Conservation (phyloP, 2,113 vertebrate genomes). For the Pluvialis apricaria region DNA sequence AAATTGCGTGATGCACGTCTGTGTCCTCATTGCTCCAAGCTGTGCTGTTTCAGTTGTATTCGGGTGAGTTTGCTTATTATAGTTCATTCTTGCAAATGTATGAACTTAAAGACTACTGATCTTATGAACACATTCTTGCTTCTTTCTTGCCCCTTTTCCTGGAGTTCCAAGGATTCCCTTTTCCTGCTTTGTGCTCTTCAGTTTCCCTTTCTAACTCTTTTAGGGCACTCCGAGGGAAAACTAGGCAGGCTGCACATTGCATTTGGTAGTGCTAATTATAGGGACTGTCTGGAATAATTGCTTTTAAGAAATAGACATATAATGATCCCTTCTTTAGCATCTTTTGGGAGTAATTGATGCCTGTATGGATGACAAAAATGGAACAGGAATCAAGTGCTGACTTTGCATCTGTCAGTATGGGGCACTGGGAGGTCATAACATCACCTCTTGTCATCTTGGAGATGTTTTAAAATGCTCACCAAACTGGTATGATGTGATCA, state of each 20-base stretch:
- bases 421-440: background rate
- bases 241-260: background rate
- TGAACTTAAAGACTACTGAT: background rate
- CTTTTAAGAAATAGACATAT: background rate
- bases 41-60: slow-evolving; percentile 99
- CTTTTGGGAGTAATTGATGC: background rate
- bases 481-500: background rate
- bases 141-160: background rate
- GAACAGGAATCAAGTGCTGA: background rate
- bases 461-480: background rate
- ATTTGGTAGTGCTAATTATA: background rate
- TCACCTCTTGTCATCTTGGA: background rate
- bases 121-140: background rate
- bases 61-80: slow-evolving; percentile 78
- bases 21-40: slow-evolving; percentile 97
- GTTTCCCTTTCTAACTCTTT: background rate
- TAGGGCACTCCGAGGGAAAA: background rate
- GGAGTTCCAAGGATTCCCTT: background rate
- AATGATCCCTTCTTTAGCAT: background rate
- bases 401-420: background rate
- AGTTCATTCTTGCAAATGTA: background rate
- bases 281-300: background rate
- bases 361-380: background rate
- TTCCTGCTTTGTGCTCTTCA: background rate
- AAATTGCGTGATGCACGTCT: slow-evolving; percentile 95